Conservation (phyloP, 2,113 vertebrate genomes). For the Galbula dea region DNA sequence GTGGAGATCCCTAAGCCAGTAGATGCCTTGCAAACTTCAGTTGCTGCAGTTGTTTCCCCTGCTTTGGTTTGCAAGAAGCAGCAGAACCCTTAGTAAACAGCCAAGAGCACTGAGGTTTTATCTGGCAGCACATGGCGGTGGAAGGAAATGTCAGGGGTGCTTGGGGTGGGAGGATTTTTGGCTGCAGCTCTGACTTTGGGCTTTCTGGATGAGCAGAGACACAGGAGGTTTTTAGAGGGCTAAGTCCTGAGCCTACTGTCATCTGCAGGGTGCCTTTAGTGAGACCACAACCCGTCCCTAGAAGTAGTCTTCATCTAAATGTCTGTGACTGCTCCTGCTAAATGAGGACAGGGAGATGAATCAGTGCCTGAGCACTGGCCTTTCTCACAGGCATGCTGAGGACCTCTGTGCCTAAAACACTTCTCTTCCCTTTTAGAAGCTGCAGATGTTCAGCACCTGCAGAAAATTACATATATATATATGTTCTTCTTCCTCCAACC, state of each 20-base stretch:
- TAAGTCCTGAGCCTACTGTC: fast-evolving
- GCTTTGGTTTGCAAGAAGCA: not conserved
- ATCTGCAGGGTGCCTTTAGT: not conserved
- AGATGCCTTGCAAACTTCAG: not conserved
- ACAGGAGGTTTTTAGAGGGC: not conserved
- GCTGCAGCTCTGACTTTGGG: not conserved
- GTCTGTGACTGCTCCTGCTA: not conserved
- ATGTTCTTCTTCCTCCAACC: not conserved
- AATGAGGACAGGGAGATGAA: not conserved
- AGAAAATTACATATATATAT: not conserved
- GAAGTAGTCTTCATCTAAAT: not conserved
- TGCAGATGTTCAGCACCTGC: not conserved
- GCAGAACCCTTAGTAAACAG: not conserved
- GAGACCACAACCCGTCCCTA: not conserved
- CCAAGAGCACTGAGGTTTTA: not conserved
- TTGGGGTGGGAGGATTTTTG: not conserved
- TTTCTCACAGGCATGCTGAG: not conserved
- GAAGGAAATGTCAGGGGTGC: not conserved
- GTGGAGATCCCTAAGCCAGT: not conserved
- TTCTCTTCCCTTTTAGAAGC: not conserved
- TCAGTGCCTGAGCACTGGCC: not conserved
- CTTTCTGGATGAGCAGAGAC: not conserved
- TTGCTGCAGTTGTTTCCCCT: not conserved
- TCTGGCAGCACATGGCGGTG: not conserved
- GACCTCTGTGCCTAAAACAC: not conserved